Base-by-base conservation (phyloP, 2,113 vertebrate genomes). In the Prionailurus bengalensis region DNA sequence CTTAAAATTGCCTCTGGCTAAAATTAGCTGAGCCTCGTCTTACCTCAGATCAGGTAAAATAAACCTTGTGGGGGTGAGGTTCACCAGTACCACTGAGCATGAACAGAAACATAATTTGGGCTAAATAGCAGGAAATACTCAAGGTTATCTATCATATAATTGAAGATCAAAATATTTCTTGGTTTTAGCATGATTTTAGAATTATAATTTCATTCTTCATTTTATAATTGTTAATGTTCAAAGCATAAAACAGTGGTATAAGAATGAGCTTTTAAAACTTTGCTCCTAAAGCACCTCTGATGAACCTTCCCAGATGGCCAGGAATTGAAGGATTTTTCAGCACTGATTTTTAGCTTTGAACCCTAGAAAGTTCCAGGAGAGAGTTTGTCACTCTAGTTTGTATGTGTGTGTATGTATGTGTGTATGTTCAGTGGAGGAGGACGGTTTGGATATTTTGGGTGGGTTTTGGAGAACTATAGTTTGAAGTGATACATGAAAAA, bases 151-250 rank as follows among this genome's bases (percentile, higher is more conserved):
- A 63, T 36, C 9, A 74, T 83, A 23, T 48, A 90, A 86, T n/a
- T 78, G 48, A 10, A 45, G 4, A 27, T 39, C 33, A 74, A 95
- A 94, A 70, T 51, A 5, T 36, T 76, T 86, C 12, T 82, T 61
- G 1, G 23, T 42, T 70, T 82, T 71, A 88, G 1, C 4, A 45
- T 14, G 84, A 91, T 48, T 81, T 13, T 51, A 83, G 14, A 39
- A 82, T 84, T 76, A 74, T 19, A 76, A 65, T 71, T 23, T 13
- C 51, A 78, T 66, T 48, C 12, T 17, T 87, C 79, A 4, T 70
- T 88, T 92, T 45, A 42, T 29, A 80, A 27, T 68, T 83, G 8
- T 80, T 97, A 85, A 73, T 89, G 1, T 73, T 81, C 51, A 95
- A 88, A 89, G 7, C 4, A 78, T 29, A 71, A 91, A 93, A 66